Evolutionary conservation across 1,140 invertebrate genomes (phyloP), one percentile per base, ranked within the genome.

Genomic region (Chelonus insularis): DNA sequence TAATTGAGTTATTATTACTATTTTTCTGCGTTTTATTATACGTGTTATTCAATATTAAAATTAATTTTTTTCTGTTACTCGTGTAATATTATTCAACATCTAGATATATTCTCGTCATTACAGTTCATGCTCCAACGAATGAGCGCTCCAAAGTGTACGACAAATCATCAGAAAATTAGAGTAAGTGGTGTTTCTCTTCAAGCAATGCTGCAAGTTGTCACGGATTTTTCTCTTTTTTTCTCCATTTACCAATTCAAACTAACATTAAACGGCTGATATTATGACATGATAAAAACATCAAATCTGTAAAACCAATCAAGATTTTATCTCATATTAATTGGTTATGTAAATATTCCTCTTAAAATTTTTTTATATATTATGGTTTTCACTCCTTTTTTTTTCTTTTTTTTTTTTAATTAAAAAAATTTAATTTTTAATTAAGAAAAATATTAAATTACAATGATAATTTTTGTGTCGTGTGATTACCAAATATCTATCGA

Each of bases 71-170:
- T 32, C 58, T 57, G 51, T 55, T 60, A 48, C 29, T 14, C 20
- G 1, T 50, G 7, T 23, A 11, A 60, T 8, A 57, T 41, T 43
- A 41, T 64, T 65, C 63, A 65, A 47, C 63, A 68, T 61, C 63
- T 56, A 70, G 56, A 60, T 67, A 63, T 70, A 70, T 69, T 71
- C 70, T 81, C 76, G 74, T 81, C 72, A 71, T 92, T 92, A 80
- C 91, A 93, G 91, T 91, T 87, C 81, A 89, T 93, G 88, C 89
- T 93, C 87, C 87, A 92, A 85, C 88, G 89, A 86, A 91, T 90
- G 88, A 90, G 89, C 84, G 87, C 89, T 83, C 87, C 90, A 84
- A 88, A 88, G 84, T 87, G 86, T 86, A 86, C 88, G 83, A 91
- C 87, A 83, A 87, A 91, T 81, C 91, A 92, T 84, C 91, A 92